Conservation (phyloP, 2,888 invertebrate genomes). For the Tromatobia lineatoria region DNA sequence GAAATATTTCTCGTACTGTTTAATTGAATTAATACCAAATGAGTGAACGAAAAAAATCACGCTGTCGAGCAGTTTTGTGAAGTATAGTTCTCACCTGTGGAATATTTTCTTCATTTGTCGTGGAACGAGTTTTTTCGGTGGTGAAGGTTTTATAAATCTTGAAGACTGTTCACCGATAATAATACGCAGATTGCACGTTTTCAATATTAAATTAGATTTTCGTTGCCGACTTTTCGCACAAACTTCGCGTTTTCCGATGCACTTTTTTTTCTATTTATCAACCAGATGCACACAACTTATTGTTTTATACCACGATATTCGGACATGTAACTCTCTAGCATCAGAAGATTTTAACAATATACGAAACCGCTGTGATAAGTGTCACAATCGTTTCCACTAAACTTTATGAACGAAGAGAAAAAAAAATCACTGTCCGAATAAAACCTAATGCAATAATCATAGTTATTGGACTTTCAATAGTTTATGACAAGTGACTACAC, state of each 20-base stretch:
- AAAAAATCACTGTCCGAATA: background rate
- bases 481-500: background rate
- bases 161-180: background rate
- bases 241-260: constrained; percentile 2
- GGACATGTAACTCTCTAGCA: background rate
- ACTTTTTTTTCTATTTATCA: background rate
- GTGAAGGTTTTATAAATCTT: background rate
- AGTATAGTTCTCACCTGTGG: constrained; percentile 21
- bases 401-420: too few species aligned
- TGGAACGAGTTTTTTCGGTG: background rate
- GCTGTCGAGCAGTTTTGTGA: too few species aligned
- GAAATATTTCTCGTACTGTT: background rate
- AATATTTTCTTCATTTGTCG: constrained; percentile 42
- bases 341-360: too few species aligned
- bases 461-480: background rate
- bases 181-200: background rate
- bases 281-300: background rate
- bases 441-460: background rate
- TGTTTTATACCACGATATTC: background rate
- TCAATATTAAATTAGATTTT: background rate
- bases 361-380: too few species aligned
- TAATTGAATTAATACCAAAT: background rate
- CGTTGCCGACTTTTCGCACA: background rate
- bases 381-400: too few species aligned
- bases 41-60: background rate